Evolutionary conservation across 2,797 vertebrate species (phyloP), one percentile per base, ranked within the genome.

Genomic region (Triplophysa yarkandensis): DNA sequence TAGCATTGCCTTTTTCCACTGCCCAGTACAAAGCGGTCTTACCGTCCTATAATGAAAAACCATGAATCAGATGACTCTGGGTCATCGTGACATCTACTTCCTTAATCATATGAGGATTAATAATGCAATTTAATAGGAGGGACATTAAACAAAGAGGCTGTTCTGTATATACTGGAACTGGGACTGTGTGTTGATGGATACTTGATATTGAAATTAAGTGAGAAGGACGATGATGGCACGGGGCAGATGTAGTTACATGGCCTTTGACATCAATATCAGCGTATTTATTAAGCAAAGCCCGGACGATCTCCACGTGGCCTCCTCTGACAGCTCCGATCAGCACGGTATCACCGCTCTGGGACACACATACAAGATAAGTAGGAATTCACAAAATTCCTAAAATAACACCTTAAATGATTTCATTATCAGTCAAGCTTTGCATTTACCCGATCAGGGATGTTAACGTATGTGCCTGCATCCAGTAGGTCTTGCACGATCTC

Each of bases 1-100:
- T 94, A 3, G 95, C 92, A 1, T 99, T 99, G 66, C 95, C 96
- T 84, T 99, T 99, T 85, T 99, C 98, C 77, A 99, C 97, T 64
- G 95, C 95, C 98, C 98, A 99, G 81, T 98, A 98, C 77, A 99
- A 89, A 80, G 96, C 96, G 77, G 96, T 98, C 89, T 99, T 99
- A 83, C 95, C 95, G 88, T 99, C 97, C 98, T 99, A 67, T 39
- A 68, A 28, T 55, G 34, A 65, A 75, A 30, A 32, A 32, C 2
- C 73, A 50, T 10, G 19, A 76, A 46, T 60, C 14, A 74, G 71
- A 17, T 71, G 30, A 9, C 21, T 28, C 8, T 30, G n/a, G 28
- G 52, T 58, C 41, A 74, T 32, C 1, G 2, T 66, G 62, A 66
- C 39, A 64, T 57, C 41, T 27, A 28, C 54, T 60, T 58, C 30